Conservation (phyloP, 1,140 invertebrate species). For the Microplitis demolitor region DNA sequence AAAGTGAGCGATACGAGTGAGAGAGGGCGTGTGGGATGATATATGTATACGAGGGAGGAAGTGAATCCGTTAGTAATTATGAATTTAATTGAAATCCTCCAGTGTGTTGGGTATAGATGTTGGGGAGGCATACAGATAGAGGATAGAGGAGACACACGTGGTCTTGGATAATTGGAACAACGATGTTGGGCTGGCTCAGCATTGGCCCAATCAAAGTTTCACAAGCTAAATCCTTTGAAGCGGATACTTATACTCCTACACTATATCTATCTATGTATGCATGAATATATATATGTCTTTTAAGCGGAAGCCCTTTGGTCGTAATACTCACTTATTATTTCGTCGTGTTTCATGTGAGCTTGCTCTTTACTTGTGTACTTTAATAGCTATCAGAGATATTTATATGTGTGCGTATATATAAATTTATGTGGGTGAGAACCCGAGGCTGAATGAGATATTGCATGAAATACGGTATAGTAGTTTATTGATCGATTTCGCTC, state of each 20-base stretch:
- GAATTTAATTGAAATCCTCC: slow-evolving; percentile 23
- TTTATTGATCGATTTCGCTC: no score
- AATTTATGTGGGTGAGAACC: no score
- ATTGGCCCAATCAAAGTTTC: slow-evolving; percentile 30
- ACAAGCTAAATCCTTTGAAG: slow-evolving; percentile 24
- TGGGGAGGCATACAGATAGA: background rate
- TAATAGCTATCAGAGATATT: background rate
- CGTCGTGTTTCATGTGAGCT: slow-evolving; percentile 18
- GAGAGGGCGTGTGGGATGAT: no score
- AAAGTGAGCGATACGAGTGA: background rate
- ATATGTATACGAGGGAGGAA: no score
- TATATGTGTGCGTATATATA: background rate
- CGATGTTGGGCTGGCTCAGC: slow-evolving; percentile 22
- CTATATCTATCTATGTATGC: background rate
- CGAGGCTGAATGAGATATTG: no score
- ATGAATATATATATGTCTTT: background rate
- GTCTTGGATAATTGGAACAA: slow-evolving; percentile 23
- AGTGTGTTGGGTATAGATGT: background rate
- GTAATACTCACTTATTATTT: slow-evolving; percentile 28
- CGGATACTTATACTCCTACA: background rate
- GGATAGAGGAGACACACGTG: slow-evolving; percentile 15
- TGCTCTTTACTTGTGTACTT: background rate
- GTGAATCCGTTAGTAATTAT: slow-evolving; percentile 12
- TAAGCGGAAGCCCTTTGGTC: slow-evolving; percentile 12
- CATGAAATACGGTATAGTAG: no score